Evolutionary conservation across 1,140 invertebrate genomes (phyloP).

Genomic region (Branchinecta lynchi): DNA sequence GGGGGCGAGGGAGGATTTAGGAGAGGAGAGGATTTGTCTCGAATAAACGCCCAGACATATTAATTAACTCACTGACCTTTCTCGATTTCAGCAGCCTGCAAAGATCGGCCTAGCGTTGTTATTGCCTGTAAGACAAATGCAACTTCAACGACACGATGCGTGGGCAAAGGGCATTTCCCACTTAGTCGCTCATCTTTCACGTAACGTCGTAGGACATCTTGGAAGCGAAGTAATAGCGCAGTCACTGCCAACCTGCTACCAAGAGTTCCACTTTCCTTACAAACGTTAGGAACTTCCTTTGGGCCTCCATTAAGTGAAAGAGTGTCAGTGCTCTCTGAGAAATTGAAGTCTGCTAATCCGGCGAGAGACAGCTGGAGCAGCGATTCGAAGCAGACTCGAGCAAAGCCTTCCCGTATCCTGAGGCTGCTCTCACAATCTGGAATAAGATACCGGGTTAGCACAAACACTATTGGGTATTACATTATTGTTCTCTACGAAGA

Average conservation of each 20-base stretch:
- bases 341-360: slow-evolving; percentile 12
- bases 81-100: slow-evolving; percentile 73
- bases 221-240: slow-evolving; percentile 74
- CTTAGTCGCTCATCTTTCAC: slow-evolving; percentile 71
- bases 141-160: slow-evolving; percentile 84
- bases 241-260: slow-evolving; percentile 75
- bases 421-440: slow-evolving; percentile 66
- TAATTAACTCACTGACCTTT: slow-evolving; percentile 61
- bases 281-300: slow-evolving; percentile 20
- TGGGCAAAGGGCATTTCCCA: slow-evolving; percentile 75
- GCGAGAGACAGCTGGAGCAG: slow-evolving; percentile 73
- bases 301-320: neutral
- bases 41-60: slow-evolving; percentile 21
- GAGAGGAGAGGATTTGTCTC: slow-evolving; percentile 14
- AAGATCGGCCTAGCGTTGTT: slow-evolving; percentile 71
- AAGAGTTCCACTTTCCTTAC: slow-evolving; percentile 30
- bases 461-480: no score
- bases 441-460: no score
- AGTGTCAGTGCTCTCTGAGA: slow-evolving; percentile 21
- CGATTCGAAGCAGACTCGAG: slow-evolving; percentile 89
- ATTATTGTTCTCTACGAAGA: no score
- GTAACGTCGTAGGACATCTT: slow-evolving; percentile 57
- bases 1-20: neutral
- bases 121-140: slow-evolving; percentile 92
- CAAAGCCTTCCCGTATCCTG: slow-evolving; percentile 80